Evolutionary conservation across 2,888 invertebrate species (phyloP), one percentile per base, ranked within the genome.

Genomic region (Metalampra italica): DNA sequence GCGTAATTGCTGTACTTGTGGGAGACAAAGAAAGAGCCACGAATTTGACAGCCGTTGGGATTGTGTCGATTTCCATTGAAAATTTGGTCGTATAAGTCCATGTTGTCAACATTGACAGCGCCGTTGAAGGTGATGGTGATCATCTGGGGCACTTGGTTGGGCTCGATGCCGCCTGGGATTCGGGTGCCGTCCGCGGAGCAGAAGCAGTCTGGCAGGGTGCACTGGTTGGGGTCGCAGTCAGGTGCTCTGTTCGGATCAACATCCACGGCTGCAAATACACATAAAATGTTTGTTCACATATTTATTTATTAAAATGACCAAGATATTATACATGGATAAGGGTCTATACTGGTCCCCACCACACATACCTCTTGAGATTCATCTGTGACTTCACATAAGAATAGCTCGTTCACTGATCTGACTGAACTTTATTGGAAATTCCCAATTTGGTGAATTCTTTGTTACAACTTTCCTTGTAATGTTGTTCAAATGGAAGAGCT

Each of bases 1-100:
- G 96, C 96, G 76, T 97, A 97, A 83, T 97, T 97, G 56, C 94
- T 94, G 85, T 97, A 97, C 77, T 97, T 97, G 90, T 97, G 97
- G 0, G 96, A 96, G 0, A 96, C 95, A 79, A 97, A 97, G 93
- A 95, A 97, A 43, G 97, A 96, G 51, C 96, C 96, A 64, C 95
- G 93, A 74, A 97, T 94, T 73, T 94, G 93, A 75, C 97, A 97
- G 47, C 96, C 95, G 75, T 97, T 97, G 42, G 97, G 97, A 74
- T 97, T 97, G 71, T 93, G 92, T 29, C 95, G 92, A 66, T 94
- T 92, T 11, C 95, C 95, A 69, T 95, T 95, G 90, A 97, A 97
- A 57, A 97, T 91, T 66, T 97, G 96, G 49, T 96, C 96, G 82
- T 97, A 97, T 53, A 97, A 89, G 66, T 97, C 97, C 69, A 97